These are phyloP conservation scores for Ceratina calcarata DNA, from an alignment of 1,140 invertebrate species.

Conservation along the genomic window DNA sequence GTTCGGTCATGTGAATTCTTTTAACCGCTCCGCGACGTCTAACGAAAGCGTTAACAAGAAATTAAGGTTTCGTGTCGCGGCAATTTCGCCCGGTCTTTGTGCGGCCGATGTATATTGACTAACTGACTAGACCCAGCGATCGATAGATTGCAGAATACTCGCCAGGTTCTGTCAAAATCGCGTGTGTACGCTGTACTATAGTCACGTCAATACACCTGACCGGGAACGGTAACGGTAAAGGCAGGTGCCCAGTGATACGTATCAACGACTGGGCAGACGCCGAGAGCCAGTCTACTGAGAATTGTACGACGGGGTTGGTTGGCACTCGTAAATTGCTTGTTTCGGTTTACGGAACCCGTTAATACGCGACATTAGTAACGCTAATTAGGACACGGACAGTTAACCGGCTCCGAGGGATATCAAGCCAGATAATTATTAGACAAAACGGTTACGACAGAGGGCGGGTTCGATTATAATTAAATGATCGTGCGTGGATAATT, in stretches of 20 bases:
- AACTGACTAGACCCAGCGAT: conserved; percentile 43
- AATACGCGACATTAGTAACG: background rate
- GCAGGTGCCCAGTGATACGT: background rate
- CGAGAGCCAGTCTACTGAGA: background rate
- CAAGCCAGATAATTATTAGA: background rate
- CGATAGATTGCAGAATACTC: conserved; percentile 50
- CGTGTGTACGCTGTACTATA: background rate
- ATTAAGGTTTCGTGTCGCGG: conserved; percentile 39
- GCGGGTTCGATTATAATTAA: background rate
- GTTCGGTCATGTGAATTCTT: background rate
- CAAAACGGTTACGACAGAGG: background rate
- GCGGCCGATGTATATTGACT: conserved; percentile 46
- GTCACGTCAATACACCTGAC: background rate
- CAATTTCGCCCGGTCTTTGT: conserved; percentile 35
- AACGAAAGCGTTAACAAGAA: conserved; percentile 33
- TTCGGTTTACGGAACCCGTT: background rate
- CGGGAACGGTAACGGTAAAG: background rate
- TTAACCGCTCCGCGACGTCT: background rate
- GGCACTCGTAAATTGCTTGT: background rate
- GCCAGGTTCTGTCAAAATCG: conserved; percentile 30
- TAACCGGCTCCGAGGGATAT: background rate
- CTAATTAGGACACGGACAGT: conserved; percentile 5
- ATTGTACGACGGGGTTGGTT: background rate
- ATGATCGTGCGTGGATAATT: background rate
- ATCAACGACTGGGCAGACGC: background rate